Conservation (phyloP, 2,113 vertebrate genomes). For the Salvator merianae region DNA sequence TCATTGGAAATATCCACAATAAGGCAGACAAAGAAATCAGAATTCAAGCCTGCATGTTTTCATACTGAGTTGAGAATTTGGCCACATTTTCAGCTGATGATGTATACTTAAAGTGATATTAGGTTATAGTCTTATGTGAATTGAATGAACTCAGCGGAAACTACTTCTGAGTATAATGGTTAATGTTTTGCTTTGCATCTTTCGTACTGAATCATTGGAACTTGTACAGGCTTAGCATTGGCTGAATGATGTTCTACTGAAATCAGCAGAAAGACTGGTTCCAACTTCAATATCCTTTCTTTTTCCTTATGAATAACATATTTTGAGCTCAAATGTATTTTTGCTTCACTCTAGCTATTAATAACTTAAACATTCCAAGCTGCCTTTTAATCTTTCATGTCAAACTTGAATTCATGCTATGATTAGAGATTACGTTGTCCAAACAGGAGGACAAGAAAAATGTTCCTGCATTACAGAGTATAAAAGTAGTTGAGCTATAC, state of each 20-base stretch:
- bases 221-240: not conserved
- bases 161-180: not conserved
- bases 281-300: not conserved
- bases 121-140: not conserved
- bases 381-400: constrained; percentile 14
- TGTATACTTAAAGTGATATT: not conserved
- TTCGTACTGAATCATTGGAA: not conserved
- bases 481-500: not conserved
- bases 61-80: no score
- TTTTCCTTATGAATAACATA: no score
- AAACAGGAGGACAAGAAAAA: not conserved
- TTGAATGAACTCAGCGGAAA: not conserved
- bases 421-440: constrained; percentile 8
- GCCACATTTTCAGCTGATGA: not conserved
- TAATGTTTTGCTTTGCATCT: not conserved
- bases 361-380: constrained; percentile 1
- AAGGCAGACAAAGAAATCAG: not conserved
- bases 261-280: not conserved
- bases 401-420: not conserved
- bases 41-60: not conserved
- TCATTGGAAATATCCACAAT: not conserved
- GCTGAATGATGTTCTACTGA: not conserved
- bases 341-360: not conserved
- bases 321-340: not conserved
- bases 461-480: not conserved